Evolutionary conservation across 2,113 vertebrate species (phyloP), one percentile per base, ranked within the genome.

Genomic region (Mystacornis crossleyi): DNA sequence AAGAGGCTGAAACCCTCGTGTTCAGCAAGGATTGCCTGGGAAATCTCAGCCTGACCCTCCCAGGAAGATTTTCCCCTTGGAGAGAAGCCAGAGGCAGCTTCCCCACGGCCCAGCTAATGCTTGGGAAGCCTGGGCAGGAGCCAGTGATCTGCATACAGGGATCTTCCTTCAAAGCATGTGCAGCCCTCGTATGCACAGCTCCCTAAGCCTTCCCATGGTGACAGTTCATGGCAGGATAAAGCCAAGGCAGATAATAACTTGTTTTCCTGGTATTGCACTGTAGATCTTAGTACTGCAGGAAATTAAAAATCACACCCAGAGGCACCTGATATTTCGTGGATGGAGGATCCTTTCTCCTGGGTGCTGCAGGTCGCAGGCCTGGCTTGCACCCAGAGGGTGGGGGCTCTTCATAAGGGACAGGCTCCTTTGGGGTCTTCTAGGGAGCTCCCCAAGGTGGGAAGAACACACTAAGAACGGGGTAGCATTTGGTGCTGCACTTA

Each of bases 261-360:
- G 24, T 58, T 87, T 91, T 81, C 51, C 53, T 66, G 54, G 40
- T 20, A 36, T 80, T 5, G 0, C 33, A 10, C 9, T 62, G 50
- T 34, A 75, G 66, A 66, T 85, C 62, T 69, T 36, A 47, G 36
- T 18, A 26, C 29, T 69, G n/a, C 31, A 69, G 62, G 90, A 94
- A 90, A 64, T 69, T 34, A 88, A 82, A 86, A 69, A 70, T 77
- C 58, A 23, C 19, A 60, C 48, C 53, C 80, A 47, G 70, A 79
- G 29, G 40, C 69, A 53, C 26, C 31, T 64, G n/a, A 36, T 36
- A 28, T 38, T 82, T 89, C 26, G 53, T 85, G 66, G 47, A n/a
- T 38, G 64, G 75, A 81, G 33, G 26, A 20, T 71, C 6, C 57
- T 79, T 77, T 70, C 78, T 81, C 85, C 42, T 54, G 51, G 47